phyloP scores from a whole-genome alignment of 2,888 invertebrate genomes.

The Drosophila mimetica region DNA sequence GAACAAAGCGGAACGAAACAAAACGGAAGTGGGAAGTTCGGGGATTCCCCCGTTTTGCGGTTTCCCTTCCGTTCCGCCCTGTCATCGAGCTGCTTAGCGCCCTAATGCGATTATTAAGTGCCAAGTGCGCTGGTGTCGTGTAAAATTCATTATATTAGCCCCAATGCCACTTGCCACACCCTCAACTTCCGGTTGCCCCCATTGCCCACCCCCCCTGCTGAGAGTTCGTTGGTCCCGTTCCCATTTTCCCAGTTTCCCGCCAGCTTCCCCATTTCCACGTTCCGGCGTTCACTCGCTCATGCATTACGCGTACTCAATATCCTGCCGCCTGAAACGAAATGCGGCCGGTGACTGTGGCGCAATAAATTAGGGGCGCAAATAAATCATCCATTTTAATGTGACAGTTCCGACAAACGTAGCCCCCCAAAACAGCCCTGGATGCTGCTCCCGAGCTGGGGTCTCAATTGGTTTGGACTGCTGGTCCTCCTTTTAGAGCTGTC shows the following conservation, averaged over 20 bases:
- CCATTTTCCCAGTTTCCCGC: not conserved
- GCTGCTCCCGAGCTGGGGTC: conserved; percentile 1
- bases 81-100: conserved; percentile 76
- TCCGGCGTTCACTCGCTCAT: conserved; percentile 57
- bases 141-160: conserved; percentile 75
- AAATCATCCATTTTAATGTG: conserved; percentile 82
- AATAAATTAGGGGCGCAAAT: conserved; percentile 80
- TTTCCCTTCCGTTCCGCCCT: conserved; percentile 26
- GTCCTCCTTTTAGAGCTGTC: conserved; percentile 21
- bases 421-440: conserved; percentile 27
- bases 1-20: conserved; percentile 27
- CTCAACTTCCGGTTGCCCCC: conserved; percentile 14
- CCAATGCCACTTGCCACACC: conserved; percentile 23
- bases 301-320: conserved; percentile 79
- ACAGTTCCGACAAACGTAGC: conserved; percentile 78
- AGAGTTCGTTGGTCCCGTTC: conserved; percentile 58
- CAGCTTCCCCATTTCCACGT: conserved; percentile 8
- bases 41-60: not conserved
- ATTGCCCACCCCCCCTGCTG: not conserved
- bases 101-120: conserved; percentile 80
- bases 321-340: conserved; percentile 48
- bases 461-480: conserved; percentile 34
- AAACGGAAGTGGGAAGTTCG: conserved; percentile 12
- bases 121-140: conserved; percentile 67
- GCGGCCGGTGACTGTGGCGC: conserved; percentile 59